Conservation (phyloP, 1,140 invertebrate species). For the Neelides sp. region DNA sequence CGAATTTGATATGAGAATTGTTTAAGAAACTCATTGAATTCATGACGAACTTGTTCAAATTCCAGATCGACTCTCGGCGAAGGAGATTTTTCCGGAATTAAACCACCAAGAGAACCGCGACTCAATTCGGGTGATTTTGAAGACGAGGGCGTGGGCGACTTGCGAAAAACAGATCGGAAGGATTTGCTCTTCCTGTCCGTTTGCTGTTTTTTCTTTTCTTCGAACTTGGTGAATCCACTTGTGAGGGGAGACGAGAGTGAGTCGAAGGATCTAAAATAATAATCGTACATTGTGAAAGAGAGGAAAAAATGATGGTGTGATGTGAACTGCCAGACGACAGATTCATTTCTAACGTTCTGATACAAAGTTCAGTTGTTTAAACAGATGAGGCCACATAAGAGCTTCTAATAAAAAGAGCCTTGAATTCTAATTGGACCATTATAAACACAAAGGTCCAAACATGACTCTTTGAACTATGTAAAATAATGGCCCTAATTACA, state of each 20-base stretch:
- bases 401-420: no score
- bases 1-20: slow-evolving; percentile 24
- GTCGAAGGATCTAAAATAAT: slow-evolving; percentile 30
- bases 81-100: neutral
- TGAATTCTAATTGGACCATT: no score
- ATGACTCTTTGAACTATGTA: no score
- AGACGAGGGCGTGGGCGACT: slow-evolving; percentile 46
- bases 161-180: slow-evolving; percentile 63
- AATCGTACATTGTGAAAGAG: slow-evolving; percentile 21
- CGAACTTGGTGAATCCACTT: slow-evolving; percentile 60
- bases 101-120: neutral
- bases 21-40: slow-evolving; percentile 23
- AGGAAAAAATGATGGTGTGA: neutral
- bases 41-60: slow-evolving; percentile 22
- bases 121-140: slow-evolving; percentile 7
- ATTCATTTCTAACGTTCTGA: no score
- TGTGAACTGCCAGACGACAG: no score
- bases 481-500: no score
- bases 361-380: no score
- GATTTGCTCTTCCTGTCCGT: slow-evolving; percentile 67
- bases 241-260: slow-evolving; percentile 28
- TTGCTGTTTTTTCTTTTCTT: slow-evolving; percentile 73
- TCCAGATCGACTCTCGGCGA: slow-evolving; percentile 13
- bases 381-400: no score
- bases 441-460: no score